Conservation (phyloP, 2,797 vertebrate genomes). For the Falco peregrinus region DNA sequence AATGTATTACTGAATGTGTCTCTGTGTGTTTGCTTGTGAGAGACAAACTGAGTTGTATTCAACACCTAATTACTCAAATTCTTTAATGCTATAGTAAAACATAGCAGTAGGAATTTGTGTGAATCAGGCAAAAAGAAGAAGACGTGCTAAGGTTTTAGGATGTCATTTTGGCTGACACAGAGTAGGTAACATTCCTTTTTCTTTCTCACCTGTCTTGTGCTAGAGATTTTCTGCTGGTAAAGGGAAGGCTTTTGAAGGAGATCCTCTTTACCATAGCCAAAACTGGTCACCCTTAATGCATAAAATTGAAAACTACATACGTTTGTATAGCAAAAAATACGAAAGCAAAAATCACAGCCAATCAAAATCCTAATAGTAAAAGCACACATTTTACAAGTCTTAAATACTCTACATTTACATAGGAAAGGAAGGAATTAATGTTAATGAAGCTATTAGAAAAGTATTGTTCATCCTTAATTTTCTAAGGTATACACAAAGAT, state of each 20-base stretch:
- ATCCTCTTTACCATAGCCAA: not conserved
- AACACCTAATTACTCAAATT: not conserved
- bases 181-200: not conserved
- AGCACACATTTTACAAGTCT: not conserved
- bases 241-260: not conserved
- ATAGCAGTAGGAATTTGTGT: not conserved
- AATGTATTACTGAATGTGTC: not conserved
- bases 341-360: not conserved
- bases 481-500: not conserved
- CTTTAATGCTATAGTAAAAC: not conserved
- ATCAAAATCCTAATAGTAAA: not conserved
- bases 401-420: not conserved
- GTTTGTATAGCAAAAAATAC: not conserved
- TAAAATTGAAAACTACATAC: not conserved
- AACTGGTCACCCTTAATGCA: not conserved
- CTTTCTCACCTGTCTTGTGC: not conserved
- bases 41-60: not conserved
- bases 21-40: not conserved
- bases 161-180: not conserved
- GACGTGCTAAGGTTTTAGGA: not conserved
- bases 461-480: not conserved
- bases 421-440: not conserved
- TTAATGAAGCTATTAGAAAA: not conserved
- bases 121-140: not conserved
- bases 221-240: not conserved